Evolutionary conservation across 2,888 invertebrate species (phyloP), one percentile per base, ranked within the genome.

Genomic region (Venusia cambrica): DNA sequence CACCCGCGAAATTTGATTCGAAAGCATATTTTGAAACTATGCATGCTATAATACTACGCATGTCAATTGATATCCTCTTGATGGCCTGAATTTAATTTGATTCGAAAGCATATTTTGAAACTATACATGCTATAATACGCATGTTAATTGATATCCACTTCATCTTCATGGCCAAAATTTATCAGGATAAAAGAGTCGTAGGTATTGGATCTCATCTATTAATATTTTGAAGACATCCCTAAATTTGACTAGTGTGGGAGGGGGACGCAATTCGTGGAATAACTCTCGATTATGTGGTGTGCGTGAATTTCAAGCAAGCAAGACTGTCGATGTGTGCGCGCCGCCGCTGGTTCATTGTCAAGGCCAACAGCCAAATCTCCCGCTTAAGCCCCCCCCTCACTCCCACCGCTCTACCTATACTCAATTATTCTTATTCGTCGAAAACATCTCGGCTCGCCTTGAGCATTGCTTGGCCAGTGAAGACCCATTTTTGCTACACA

Each of bases 341-440:
- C 77, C 83, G 83, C 78, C 84, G 81, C 79, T 84, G 71, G 84
- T 84, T 80, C 83, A 84, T 75, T 84, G 81, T 78, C 84, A 85
- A 85, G 84, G 85, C 83, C 85, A 85, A 77, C 85, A 66, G 75
- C 85, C 85, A 76, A 84, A 85, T 83, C 80, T 83, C 77, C 77
- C 73, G 76, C 75, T 71, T 65, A 65, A 63, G 67, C 67, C 73
- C 74, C 68, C 70, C 66, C 61, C 64, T 61, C 68, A 68, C 67
- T 68, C 60, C 60, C 67, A 68, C 54, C 62, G 50, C 54, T 49
- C 68, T 58, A 61, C 62, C 63, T 62, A 59, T 57, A 62, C 60
- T 65, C 76, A 73, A 77, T 77, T 79, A 78, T 73, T 65, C 58
- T 65, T 62, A 70, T 75, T 63, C 65, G 66, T 51, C 71, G 67